Percentiles rank a stretch among this genome's conserved stretches.
These are phyloP conservation scores for Chrosomus eos DNA, from an alignment of 2,797 vertebrate species.

Conservation along the genomic window DNA sequence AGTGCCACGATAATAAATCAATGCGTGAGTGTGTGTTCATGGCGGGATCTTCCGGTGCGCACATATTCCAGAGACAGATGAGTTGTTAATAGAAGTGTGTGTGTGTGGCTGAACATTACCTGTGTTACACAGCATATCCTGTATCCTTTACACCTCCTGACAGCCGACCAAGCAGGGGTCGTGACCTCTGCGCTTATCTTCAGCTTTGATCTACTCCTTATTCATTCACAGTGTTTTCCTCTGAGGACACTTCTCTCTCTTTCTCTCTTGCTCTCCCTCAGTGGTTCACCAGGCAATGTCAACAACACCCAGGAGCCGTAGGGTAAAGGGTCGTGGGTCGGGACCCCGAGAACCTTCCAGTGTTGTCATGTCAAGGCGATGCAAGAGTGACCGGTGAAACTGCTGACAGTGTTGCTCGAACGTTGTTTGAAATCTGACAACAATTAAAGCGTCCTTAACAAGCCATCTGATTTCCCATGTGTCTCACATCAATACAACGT, in stretches of 20 bases:
- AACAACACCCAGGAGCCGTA: conserved; percentile 75
- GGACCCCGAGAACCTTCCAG: conserved; percentile 66
- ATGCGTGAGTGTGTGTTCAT: conserved; percentile 12
- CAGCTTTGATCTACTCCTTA: conserved; percentile 55
- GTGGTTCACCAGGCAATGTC: conserved; percentile 76
- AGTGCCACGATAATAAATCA: conserved; percentile 44
- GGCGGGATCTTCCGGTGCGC: conserved; percentile 42
- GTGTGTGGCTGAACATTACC: conserved; percentile 66
- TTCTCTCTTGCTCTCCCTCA: conserved; percentile 69
- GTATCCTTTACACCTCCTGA: conserved; percentile 63
- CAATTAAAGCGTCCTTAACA: conserved; percentile 72
- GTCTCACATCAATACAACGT: conserved; percentile 68
- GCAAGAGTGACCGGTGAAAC: conserved; percentile 43
- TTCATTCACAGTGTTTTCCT: conserved; percentile 49
- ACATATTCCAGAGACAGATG: conserved; percentile 45
- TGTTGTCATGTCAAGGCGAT: conserved; percentile 79
- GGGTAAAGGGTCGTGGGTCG: conserved; percentile 78
- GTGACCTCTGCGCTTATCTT: conserved; percentile 58
- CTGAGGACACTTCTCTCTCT: conserved; percentile 51
- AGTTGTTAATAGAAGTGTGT: conserved; percentile 37
- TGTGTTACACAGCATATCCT: conserved; percentile 59
- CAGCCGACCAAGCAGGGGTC: conserved; percentile 59
- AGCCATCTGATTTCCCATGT: conserved; percentile 77
- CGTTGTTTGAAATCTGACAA: conserved; percentile 79
- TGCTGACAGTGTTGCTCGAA: conserved; percentile 40